Conservation (phyloP, 1,140 invertebrate species). For the Procambarus clarkii region DNA sequence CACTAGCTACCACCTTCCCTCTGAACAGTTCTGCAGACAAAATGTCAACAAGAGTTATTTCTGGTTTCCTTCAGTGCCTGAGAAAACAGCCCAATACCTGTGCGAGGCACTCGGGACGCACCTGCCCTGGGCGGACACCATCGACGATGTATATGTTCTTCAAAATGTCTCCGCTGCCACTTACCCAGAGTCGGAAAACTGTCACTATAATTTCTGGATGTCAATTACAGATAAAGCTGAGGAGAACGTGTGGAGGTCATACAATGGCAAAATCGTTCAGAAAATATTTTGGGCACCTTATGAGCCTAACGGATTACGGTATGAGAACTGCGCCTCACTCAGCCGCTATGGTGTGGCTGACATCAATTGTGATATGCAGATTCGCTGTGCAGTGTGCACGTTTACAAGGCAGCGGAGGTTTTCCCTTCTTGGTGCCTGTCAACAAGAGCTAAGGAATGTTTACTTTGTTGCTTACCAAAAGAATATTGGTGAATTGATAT, state of each 20-base stretch:
- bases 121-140: constrained; percentile 8
- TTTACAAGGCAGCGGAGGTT: constrained; percentile 54
- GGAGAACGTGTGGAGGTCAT: constrained; percentile 31
- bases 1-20: constrained; percentile 33
- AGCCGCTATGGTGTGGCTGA: constrained; percentile 57
- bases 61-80: constrained; percentile 31
- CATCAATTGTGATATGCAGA: constrained; percentile 52
- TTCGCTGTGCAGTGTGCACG: constrained; percentile 56
- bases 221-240: constrained; percentile 15
- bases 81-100: constrained; percentile 47
- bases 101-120: constrained; percentile 47
- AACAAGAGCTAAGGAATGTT: constrained; percentile 65
- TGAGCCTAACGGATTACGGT: constrained; percentile 65
- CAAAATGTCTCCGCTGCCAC: background rate
- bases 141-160: constrained; percentile 2
- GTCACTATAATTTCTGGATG: constrained; percentile 44
- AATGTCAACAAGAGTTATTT: constrained; percentile 37
- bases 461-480: constrained; percentile 65
- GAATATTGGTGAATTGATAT: constrained; percentile 33
- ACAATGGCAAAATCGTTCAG: constrained; percentile 21
- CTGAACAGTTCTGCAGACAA: constrained; percentile 30
- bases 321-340: constrained; percentile 63
- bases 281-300: constrained; percentile 49
- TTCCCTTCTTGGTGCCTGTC: constrained; percentile 58
- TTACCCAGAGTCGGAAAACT: constrained; percentile 20